A percentile compares a stretch with the other conserved stretches of the same genome.
These are phyloP conservation scores for Hybognathus amarus DNA, from an alignment of 2,797 vertebrate genomes.

Conservation along the genomic window DNA sequence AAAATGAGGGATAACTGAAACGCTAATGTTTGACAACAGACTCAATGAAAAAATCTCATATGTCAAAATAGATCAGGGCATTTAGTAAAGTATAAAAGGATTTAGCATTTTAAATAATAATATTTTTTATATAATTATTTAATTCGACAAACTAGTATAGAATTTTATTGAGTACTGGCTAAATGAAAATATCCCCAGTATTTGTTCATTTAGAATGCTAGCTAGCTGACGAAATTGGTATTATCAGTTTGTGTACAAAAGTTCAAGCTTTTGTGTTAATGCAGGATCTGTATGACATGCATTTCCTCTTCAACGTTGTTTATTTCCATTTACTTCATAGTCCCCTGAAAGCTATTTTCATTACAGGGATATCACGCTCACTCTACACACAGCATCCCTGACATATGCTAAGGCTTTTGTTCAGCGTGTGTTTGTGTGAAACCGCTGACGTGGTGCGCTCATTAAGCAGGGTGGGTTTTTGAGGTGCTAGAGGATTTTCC, in stretches of 20 bases:
- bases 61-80: no score
- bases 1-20: not conserved
- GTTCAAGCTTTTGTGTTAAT: not conserved
- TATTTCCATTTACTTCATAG: slow-evolving; percentile 9
- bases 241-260: not conserved
- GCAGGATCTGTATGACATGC: not conserved
- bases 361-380: slow-evolving; percentile 19
- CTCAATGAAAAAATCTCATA: not conserved
- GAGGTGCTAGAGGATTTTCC: slow-evolving; percentile 25
- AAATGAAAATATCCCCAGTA: not conserved
- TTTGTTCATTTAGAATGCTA: not conserved
- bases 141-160: not conserved
- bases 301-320: not conserved
- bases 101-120: no score
- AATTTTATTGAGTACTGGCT: not conserved
- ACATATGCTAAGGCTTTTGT: not conserved
- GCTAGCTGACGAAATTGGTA: not conserved
- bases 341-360: slow-evolving; percentile 33
- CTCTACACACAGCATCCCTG: slow-evolving; percentile 19
- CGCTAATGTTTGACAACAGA: not conserved
- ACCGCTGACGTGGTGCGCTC: not conserved
- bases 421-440: not conserved
- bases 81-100: no score
- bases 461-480: slow-evolving; percentile 23
- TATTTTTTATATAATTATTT: no score